Evolutionary conservation across 2,113 vertebrate species (phyloP).

Genomic region (Paramormyrops kingsleyae): DNA sequence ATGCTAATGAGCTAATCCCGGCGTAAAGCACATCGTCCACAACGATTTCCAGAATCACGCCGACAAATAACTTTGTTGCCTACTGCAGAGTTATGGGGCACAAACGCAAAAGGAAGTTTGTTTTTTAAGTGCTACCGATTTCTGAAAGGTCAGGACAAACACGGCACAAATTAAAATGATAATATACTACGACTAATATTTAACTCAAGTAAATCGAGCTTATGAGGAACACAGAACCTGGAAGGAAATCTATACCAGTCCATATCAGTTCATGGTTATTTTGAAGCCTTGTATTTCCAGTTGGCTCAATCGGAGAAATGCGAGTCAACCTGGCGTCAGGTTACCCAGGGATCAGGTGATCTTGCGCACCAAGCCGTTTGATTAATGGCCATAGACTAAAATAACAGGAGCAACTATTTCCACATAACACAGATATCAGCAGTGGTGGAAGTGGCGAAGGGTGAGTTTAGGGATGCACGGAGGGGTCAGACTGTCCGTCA

Average conservation of each 20-base stretch:
- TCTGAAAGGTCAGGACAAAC: background rate
- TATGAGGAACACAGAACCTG: background rate
- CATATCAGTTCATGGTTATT: constrained; percentile 27
- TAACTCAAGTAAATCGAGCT: background rate
- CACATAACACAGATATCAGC: constrained; percentile 40
- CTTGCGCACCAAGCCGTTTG: constrained; percentile 33
- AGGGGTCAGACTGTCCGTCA: constrained; percentile 26
- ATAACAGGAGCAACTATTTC: constrained; percentile 36
- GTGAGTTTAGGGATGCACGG: constrained; percentile 27
- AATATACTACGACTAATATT: background rate
- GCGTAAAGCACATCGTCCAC: background rate
- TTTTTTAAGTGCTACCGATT: background rate
- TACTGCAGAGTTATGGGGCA: background rate
- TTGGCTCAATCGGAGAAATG: constrained; percentile 19
- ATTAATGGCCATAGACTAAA: constrained; percentile 46
- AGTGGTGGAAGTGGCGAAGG: constrained; percentile 28
- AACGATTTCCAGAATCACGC: background rate
- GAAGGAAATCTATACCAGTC: constrained; percentile 13
- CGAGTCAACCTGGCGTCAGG: constrained; percentile 35
- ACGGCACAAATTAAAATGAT: background rate
- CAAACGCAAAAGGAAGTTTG: background rate
- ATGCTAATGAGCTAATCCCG: constrained; percentile 17
- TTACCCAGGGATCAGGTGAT: constrained; percentile 40
- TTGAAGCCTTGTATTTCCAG: constrained; percentile 24
- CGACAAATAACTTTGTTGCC: background rate